Evolutionary conservation across 2,888 invertebrate genomes (phyloP), one percentile per base, ranked within the genome.

Genomic region (Apamea crenata): DNA sequence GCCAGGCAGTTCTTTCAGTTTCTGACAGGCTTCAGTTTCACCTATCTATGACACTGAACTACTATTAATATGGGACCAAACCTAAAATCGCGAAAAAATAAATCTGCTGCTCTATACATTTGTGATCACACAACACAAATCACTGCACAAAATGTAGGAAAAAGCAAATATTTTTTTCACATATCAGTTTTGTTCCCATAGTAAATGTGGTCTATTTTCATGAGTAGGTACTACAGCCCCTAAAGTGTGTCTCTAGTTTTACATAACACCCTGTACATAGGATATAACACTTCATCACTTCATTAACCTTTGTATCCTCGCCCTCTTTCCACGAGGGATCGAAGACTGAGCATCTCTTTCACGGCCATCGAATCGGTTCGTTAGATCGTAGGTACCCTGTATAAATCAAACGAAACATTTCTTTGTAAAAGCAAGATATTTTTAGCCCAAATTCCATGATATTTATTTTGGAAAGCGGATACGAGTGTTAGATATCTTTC

Each of bases 331-430:
- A 44, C 74, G 18, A 66, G 73, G 65, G 74, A 81, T 69, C 6
- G 21, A 67, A 74, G 40, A 74, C 59, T 12, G 79, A 72, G 69
- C 72, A 71, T 69, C 78, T 83, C 68, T 75, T 81, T 81, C 76
- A 71, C 63, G 29, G 25, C 21, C 53, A 77, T 74, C 56, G 75
- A 83, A 81, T 82, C 66, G 44, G 74, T 87, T 89, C 82, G 73
- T 86, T 84, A 84, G 71, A 75, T 56, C 4, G 25, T 56, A n/a
- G 47, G 47, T 16, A 47, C 16, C 12, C 10, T 25, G 78, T 68
- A 87, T 78, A 83, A 82, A 77, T 79, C 72, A 79, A 47, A 74
- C 29, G 63, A 73, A 69, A 80, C 65, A 32, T 81, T 72, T 61
- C 16, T 63, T 40, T 61, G 32, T 63, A 32, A 50, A 82, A 74